These are phyloP conservation scores for Myrmecophaga tridactyla DNA, from an alignment of 2,113 vertebrate genomes.

Conservation along the genomic window DNA sequence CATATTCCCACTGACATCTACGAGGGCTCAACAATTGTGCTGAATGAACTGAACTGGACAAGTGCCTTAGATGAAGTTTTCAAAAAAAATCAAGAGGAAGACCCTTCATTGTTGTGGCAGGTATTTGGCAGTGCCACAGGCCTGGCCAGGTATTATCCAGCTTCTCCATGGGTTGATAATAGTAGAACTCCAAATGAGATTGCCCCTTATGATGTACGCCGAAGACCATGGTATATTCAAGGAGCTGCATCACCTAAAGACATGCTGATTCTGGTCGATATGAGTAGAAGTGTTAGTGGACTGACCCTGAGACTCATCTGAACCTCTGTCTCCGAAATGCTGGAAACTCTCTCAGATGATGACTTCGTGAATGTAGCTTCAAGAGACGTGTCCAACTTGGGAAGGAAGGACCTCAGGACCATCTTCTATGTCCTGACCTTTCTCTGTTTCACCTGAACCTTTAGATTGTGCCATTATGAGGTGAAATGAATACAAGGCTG, in stretches of 20 bases:
- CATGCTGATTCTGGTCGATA: conserved; percentile 98
- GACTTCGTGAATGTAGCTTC: conserved; percentile 99
- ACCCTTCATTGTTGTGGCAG: conserved; percentile 96
- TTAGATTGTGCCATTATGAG: too few species aligned
- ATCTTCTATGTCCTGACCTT: too few species aligned
- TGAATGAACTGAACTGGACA: conserved; percentile 98
- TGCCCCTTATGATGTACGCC: conserved; percentile 96
- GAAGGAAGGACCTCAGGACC: too few species aligned
- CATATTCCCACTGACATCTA: conserved; percentile 99
- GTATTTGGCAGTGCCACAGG: conserved; percentile 98
- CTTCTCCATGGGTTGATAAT: conserved; percentile 97
- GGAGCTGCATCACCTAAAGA: conserved; percentile 99
- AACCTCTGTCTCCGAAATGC: conserved; percentile 97
- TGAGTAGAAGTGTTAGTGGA: conserved; percentile 98
- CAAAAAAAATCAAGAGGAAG: conserved; percentile 93
- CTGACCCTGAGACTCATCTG: conserved; percentile 96
- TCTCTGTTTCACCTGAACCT: too few species aligned
- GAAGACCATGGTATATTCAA: conserved; percentile 99
- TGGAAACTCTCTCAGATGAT: conserved; percentile 97
- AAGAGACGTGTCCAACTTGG: too few species aligned
- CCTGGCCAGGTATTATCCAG: conserved; percentile 96
- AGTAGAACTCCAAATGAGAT: conserved; percentile 95
- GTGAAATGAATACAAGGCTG: too few species aligned
- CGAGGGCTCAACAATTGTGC: conserved; percentile 96
- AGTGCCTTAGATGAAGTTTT: conserved; percentile 94